Evolutionary conservation across 2,888 invertebrate genomes (phyloP).

Genomic region (Microchrysa polita): DNA sequence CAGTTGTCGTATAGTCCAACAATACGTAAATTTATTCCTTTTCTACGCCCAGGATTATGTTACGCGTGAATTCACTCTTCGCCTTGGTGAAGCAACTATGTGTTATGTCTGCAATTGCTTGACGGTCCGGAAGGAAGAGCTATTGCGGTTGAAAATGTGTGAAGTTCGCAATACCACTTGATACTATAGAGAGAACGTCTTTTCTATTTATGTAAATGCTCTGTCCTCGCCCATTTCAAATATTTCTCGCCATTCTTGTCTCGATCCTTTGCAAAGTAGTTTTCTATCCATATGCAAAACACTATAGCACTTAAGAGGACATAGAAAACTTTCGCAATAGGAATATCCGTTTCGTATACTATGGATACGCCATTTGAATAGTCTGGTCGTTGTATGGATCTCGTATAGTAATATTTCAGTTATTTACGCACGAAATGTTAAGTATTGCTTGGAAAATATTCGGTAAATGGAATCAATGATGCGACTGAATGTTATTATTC

Average conservation of each 20-base stretch:
- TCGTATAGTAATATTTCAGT: constrained; percentile 27
- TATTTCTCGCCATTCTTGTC: constrained; percentile 10
- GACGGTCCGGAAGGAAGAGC: constrained; percentile 43
- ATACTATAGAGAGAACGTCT: constrained; percentile 37
- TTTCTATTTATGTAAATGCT: constrained; percentile 42
- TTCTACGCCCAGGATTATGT: background rate
- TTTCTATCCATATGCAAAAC: constrained; percentile 36
- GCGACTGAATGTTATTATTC: constrained; percentile 36
- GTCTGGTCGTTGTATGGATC: background rate
- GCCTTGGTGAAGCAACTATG: background rate
- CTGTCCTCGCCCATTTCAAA: constrained; percentile 39
- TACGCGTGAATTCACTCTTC: constrained; percentile 36
- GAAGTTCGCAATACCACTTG: constrained; percentile 33
- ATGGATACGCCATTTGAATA: constrained; percentile 17
- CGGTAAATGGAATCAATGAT: constrained; percentile 36
- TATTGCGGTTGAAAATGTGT: constrained; percentile 43
- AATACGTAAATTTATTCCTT: constrained; percentile 40
- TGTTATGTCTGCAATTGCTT: constrained; percentile 31
- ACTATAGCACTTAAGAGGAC: constrained; percentile 7
- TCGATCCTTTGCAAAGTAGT: constrained; percentile 25
- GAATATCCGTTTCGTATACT: too few species aligned
- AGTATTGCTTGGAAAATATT: constrained; percentile 36
- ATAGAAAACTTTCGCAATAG: constrained; percentile 26
- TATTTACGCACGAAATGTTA: constrained; percentile 41
- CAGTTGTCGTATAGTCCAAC: constrained; percentile 1